These are phyloP conservation scores for Sorex araneus DNA, from an alignment of 2,113 vertebrate species.

Conservation along the genomic window DNA sequence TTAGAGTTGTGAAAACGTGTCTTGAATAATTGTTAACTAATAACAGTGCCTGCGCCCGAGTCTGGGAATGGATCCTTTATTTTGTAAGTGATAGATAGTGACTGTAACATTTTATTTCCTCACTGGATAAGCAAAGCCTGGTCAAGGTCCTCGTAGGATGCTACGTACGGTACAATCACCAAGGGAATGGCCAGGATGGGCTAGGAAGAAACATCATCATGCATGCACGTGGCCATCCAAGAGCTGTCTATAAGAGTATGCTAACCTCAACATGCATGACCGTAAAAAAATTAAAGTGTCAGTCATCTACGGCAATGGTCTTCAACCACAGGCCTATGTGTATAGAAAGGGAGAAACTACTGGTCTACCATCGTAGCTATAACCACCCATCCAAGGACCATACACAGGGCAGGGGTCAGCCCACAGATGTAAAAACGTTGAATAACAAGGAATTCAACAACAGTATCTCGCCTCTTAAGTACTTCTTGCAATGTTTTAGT, in stretches of 20 bases:
- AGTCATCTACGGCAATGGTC: not conserved
- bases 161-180: not conserved
- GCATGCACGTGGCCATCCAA: not conserved
- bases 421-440: too few relatives aligned
- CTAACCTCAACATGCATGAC: not conserved
- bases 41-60: not conserved
- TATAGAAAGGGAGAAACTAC: too few relatives aligned
- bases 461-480: not conserved
- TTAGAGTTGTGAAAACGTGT: not conserved
- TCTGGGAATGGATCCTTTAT: not conserved
- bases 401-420: too few relatives aligned
- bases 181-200: not conserved
- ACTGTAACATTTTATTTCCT: not conserved
- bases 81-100: not conserved
- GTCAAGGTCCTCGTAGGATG: not conserved
- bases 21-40: not conserved
- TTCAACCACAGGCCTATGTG: too few relatives aligned
- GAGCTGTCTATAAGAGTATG: not conserved
- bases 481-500: conserved; percentile 64
- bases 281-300: not conserved
- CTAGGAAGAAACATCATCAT: not conserved
- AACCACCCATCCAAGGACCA: too few relatives aligned
- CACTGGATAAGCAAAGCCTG: not conserved
- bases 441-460: not conserved
- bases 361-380: too few relatives aligned